These are phyloP conservation scores for Oreochromis grahami DNA, from an alignment of 2,797 vertebrate species.

Conservation along the genomic window DNA sequence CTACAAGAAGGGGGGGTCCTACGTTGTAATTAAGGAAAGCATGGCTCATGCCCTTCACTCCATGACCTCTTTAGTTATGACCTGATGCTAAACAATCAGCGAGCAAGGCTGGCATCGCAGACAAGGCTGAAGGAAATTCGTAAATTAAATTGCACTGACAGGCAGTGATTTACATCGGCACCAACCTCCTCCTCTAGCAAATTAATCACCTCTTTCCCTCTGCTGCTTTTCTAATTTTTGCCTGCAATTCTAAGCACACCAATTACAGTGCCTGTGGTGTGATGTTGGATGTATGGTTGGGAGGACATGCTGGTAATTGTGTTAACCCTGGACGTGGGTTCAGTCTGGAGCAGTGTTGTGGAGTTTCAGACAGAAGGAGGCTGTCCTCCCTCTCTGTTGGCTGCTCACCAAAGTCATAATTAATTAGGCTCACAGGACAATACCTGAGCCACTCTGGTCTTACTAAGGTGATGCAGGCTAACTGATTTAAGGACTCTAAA, in stretches of 20 bases:
- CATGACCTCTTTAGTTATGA: conserved; percentile 43
- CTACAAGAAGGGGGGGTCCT: neutral
- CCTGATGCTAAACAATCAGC: conserved; percentile 53
- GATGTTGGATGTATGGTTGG: conserved; percentile 56
- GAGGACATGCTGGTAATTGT: conserved; percentile 65
- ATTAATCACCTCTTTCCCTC: conserved; percentile 71
- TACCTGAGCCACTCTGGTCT: conserved; percentile 33
- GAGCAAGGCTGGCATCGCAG: conserved; percentile 42
- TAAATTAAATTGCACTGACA: conserved; percentile 70
- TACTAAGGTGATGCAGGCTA: conserved; percentile 41
- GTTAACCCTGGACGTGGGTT: conserved; percentile 63
- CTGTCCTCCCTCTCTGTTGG: conserved; percentile 56
- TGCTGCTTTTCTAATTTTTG: conserved; percentile 58
- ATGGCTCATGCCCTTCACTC: conserved; percentile 45
- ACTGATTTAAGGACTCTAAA: conserved; percentile 37
- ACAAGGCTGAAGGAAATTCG: conserved; percentile 63
- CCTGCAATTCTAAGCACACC: conserved; percentile 48
- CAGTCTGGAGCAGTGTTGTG: conserved; percentile 45
- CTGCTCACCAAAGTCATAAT: conserved; percentile 59
- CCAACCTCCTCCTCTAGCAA: conserved; percentile 61
- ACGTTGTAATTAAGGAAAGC: conserved; percentile 52
- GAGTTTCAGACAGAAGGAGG: conserved; percentile 60
- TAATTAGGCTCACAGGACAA: conserved; percentile 64
- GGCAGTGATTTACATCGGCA: conserved; percentile 68
- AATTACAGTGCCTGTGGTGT: conserved; percentile 66